Conservation (phyloP, 1,140 invertebrate species). For the Drosophila sechellia region DNA sequence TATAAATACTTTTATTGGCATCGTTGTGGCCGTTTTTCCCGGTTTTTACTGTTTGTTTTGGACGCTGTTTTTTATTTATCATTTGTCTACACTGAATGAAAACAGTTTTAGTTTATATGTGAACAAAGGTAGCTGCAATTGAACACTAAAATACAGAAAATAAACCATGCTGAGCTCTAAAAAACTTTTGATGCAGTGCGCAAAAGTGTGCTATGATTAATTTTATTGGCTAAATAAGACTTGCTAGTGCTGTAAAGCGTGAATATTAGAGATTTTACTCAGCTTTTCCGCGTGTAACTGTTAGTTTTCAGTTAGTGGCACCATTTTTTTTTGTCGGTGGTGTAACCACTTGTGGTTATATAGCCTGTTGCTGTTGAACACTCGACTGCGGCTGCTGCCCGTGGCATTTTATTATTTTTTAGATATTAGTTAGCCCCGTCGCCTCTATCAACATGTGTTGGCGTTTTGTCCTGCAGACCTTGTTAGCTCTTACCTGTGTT, state of each 20-base stretch:
- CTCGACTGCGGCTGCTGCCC: conserved; percentile 9
- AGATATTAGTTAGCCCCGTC: conserved; percentile 25
- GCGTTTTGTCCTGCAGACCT: neutral
- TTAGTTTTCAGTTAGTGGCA: neutral
- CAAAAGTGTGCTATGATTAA: neutral
- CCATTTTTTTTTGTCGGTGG: conserved; percentile 8
- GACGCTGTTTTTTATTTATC: conserved; percentile 3
- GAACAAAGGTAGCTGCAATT: neutral
- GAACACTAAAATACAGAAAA: neutral
- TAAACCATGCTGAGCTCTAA: too few species aligned
- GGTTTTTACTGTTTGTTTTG: conserved; percentile 1
- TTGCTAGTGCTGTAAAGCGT: too few species aligned
- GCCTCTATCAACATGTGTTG: conserved; percentile 28
- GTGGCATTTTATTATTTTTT: conserved; percentile 21
- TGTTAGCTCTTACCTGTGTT: neutral
- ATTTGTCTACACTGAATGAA: neutral
- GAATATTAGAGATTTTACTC: too few species aligned
- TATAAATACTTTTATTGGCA: conserved; percentile 29
- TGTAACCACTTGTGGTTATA: conserved; percentile 1
- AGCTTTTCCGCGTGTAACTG: neutral
- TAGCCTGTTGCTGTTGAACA: conserved; percentile 20
- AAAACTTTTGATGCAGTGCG: neutral
- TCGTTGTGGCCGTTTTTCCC: conserved; percentile 9
- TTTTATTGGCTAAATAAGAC: too few species aligned
- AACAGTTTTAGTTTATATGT: neutral